Evolutionary conservation across 2,113 vertebrate genomes (phyloP).

Genomic region (Cricetomys ansorgei): DNA sequence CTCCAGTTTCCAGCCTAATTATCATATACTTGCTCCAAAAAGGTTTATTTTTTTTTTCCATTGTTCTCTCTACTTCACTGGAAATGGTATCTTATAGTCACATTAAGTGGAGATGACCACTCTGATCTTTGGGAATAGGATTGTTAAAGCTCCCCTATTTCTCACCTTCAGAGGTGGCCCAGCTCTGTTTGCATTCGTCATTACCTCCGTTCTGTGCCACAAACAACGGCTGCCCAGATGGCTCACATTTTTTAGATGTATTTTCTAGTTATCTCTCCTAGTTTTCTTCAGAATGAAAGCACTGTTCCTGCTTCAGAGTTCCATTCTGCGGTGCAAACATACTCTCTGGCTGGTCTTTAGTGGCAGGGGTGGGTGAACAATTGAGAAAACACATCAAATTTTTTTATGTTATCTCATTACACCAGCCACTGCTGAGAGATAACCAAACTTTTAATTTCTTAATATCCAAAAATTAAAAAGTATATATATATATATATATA

Average conservation of each 20-base stretch:
- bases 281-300: conserved; percentile 53
- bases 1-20: background rate
- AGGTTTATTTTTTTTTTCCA: background rate
- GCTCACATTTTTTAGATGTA: background rate
- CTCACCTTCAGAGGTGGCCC: background rate
- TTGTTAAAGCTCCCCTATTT: background rate
- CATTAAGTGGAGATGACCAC: background rate
- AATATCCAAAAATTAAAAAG: background rate
- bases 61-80: background rate
- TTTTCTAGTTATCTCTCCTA: conserved; percentile 21
- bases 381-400: background rate
- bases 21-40: background rate
- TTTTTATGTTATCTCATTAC: background rate
- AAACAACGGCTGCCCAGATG: background rate
- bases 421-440: background rate
- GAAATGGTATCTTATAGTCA: background rate
- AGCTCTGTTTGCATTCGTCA: background rate
- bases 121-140: background rate
- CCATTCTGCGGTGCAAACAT: background rate
- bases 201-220: background rate
- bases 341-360: background rate
- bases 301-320: background rate
- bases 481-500: too few relatives aligned
- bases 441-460: background rate
- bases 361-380: background rate